Evolutionary conservation across 2,797 vertebrate genomes (phyloP).

Genomic region (Gallinago solitaria): DNA sequence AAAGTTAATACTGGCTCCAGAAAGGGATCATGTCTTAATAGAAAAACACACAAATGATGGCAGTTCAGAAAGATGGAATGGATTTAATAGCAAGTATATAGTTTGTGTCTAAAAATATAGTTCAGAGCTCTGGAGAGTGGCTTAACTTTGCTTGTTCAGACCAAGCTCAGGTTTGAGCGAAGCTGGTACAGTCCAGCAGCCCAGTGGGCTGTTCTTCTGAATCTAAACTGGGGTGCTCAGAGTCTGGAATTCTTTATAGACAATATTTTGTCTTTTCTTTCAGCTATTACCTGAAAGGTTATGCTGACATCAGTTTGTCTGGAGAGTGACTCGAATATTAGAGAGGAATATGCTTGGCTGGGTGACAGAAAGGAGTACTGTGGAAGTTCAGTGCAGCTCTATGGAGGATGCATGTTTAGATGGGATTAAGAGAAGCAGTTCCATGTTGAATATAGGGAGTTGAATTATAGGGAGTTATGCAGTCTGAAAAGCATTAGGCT

Average conservation of each 20-base stretch:
- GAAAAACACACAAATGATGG: background rate
- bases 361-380: background rate
- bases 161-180: background rate
- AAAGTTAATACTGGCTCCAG: background rate
- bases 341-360: background rate
- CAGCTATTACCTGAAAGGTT: background rate
- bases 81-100: background rate
- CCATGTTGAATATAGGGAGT: background rate
- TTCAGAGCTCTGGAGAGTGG: background rate
- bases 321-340: background rate
- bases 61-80: background rate
- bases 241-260: background rate
- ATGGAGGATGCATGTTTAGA: background rate
- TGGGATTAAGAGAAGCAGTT: background rate
- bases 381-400: background rate
- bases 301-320: background rate
- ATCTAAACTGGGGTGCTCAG: background rate
- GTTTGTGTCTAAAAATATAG: background rate
- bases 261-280: background rate
- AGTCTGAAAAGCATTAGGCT: background rate
- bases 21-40: background rate
- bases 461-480: background rate
- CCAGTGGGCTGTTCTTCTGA: background rate
- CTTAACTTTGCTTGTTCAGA: background rate
- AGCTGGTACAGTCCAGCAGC: background rate